Evolutionary conservation across 1,140 invertebrate genomes (phyloP).

Genomic region (Mactra quadrangularis): DNA sequence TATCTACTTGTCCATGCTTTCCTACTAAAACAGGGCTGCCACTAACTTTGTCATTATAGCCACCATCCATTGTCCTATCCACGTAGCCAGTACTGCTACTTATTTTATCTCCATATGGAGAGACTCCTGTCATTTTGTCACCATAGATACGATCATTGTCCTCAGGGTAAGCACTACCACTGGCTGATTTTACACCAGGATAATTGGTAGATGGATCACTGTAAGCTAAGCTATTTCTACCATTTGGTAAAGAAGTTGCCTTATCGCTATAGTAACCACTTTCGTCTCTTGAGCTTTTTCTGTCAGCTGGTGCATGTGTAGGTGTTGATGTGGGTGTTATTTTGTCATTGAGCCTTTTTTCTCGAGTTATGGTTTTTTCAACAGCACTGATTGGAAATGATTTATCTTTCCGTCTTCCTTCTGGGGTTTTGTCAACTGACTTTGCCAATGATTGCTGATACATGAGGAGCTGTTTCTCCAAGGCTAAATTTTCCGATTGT

Average conservation of each 20-base stretch:
- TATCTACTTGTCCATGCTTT: too few species aligned
- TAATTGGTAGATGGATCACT: background rate
- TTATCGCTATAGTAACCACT: conserved; percentile 28
- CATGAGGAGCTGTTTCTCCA: conserved; percentile 93
- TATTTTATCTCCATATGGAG: too few species aligned
- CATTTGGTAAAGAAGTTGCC: conserved; percentile 21
- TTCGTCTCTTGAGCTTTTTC: conserved; percentile 22
- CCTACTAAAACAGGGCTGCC: too few species aligned
- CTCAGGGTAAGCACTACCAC: too few species aligned
- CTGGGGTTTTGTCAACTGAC: conserved; percentile 65
- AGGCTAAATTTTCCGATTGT: conserved; percentile 93
- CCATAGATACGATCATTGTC: too few species aligned
- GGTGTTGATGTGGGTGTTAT: too few species aligned
- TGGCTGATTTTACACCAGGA: background rate
- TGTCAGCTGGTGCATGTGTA: background rate
- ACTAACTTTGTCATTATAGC: too few species aligned
- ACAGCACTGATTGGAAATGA: background rate
- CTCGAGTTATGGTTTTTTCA: conserved; percentile 7
- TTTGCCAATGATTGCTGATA: conserved; percentile 92
- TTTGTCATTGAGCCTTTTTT: conserved; percentile 4
- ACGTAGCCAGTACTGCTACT: too few species aligned
- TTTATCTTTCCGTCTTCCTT: conserved; percentile 3
- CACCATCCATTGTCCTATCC: too few species aligned
- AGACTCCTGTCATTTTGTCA: too few species aligned
- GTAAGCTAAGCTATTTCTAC: background rate